Evolutionary conservation across 2,797 vertebrate species (phyloP).

Genomic region (Fratercula arctica): DNA sequence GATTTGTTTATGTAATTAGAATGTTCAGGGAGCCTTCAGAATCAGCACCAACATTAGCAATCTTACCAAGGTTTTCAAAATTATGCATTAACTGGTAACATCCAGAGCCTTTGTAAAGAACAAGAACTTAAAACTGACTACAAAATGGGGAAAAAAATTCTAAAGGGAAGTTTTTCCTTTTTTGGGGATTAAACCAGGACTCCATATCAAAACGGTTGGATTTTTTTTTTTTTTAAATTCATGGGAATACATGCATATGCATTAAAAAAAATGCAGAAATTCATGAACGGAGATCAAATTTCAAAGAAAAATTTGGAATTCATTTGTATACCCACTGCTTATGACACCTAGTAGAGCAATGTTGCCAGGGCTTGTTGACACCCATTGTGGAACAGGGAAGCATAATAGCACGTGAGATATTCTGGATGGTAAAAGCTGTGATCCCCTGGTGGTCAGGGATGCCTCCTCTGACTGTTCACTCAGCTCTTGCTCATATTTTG

Average conservation of each 20-base stretch:
- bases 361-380: background rate
- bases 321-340: background rate
- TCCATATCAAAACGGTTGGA: background rate
- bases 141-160: background rate
- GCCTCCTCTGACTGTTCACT: background rate
- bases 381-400: background rate
- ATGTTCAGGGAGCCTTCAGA: background rate
- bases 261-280: background rate
- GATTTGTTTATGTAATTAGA: background rate
- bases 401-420: background rate
- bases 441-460: background rate
- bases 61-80: background rate
- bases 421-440: background rate
- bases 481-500: background rate
- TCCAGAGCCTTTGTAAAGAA: background rate
- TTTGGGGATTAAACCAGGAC: background rate
- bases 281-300: background rate
- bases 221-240: background rate
- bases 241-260: background rate
- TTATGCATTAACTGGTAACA: background rate
- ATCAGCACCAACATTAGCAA: background rate
- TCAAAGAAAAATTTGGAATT: background rate
- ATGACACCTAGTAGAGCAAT: background rate
- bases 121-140: background rate
- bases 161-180: background rate